Percentiles rank a stretch among this genome's conserved stretches.
Evolutionary conservation across 2,797 vertebrate species (phyloP).

Genomic region (Paratrypauchen microcephalus): DNA sequence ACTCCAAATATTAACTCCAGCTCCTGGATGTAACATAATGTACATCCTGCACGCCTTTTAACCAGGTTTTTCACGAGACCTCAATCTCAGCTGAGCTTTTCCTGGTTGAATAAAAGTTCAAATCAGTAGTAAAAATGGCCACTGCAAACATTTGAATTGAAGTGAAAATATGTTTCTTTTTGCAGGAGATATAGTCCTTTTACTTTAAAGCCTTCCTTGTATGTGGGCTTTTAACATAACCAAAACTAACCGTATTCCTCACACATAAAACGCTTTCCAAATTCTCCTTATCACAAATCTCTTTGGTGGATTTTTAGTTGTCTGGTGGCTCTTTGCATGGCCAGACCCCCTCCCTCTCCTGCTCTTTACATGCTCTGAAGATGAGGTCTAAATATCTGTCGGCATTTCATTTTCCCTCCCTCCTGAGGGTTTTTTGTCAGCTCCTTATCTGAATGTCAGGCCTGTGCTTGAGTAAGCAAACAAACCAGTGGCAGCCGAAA

Average conservation of each 20-base stretch:
- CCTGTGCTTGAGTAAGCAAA: conserved; percentile 72
- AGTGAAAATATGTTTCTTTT: no score
- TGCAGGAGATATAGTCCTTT: background rate
- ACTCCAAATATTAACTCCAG: background rate
- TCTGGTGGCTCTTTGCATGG: conserved; percentile 36
- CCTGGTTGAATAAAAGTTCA: background rate
- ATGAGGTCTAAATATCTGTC: conserved; percentile 65
- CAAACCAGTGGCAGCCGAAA: conserved; percentile 66
- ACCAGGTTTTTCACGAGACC: background rate
- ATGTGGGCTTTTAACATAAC: background rate
- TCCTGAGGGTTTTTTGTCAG: conserved; percentile 65
- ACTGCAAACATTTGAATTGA: no score
- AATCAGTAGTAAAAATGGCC: background rate
- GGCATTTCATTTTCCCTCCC: conserved; percentile 58
- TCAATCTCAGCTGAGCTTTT: background rate
- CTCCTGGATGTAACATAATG: background rate
- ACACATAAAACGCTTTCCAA: background rate
- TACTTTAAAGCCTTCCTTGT: background rate
- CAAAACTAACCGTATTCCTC: background rate
- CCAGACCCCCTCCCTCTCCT: conserved; percentile 25
- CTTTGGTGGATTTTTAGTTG: conserved; percentile 1
- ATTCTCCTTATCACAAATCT: background rate
- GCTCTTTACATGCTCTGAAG: conserved; percentile 42
- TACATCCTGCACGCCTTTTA: background rate
- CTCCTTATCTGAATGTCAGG: conserved; percentile 70